These are phyloP conservation scores for Hydrotaea cyrtoneurina DNA, from an alignment of 2,888 invertebrate species.

Conservation along the genomic window DNA sequence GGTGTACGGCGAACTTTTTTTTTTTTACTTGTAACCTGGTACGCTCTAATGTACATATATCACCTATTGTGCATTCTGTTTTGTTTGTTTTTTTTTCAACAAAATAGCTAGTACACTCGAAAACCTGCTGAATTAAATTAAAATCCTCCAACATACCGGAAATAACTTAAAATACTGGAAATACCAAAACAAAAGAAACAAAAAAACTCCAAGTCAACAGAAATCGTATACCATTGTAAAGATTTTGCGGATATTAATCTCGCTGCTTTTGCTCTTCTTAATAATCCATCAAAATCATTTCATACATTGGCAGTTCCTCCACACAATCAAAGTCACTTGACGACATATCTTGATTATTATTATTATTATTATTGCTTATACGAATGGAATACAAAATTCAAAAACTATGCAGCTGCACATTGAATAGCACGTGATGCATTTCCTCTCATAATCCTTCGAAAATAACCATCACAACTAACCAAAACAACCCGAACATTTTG, in stretches of 20 bases:
- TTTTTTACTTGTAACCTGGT: too few species aligned
- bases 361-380: background rate
- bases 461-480: conserved; percentile 11
- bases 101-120: too few species aligned
- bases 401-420: conserved; percentile 1
- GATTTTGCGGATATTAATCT: background rate
- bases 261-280: background rate
- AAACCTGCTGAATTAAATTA: too few species aligned
- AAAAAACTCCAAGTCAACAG: too few species aligned
- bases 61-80: too few species aligned
- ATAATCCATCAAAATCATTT: conserved; percentile 7
- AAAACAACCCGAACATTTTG: background rate
- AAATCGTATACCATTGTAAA: background rate
- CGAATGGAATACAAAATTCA: background rate
- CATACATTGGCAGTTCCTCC: background rate
- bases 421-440: conserved; percentile 39
- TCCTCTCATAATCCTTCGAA: conserved; percentile 26
- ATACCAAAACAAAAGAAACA: too few species aligned
- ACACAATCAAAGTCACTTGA: conserved; percentile 34
- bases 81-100: too few species aligned
- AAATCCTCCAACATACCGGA: too few species aligned
- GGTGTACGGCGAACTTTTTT: too few species aligned
- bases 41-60: too few species aligned
- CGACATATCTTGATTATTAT: conserved; percentile 30
- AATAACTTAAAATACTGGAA: too few species aligned